Conservation (phyloP, 2,888 invertebrate genomes). For the Xiphydria camelus region DNA sequence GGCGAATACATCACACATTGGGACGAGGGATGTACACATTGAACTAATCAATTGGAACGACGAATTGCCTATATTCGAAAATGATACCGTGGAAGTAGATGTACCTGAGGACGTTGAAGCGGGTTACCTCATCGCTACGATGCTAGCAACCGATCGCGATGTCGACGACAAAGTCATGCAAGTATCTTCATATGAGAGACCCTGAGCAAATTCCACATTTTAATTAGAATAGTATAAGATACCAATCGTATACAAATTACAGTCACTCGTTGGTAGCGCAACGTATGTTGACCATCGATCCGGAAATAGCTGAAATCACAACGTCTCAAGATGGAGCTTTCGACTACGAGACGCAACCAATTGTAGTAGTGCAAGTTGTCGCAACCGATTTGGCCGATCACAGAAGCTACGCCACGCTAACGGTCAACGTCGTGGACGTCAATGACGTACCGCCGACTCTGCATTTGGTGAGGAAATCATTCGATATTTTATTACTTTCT, state of each 20-base stretch:
- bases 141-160: constrained; percentile 67
- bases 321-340: constrained; percentile 63
- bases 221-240: background rate
- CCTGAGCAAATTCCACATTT: background rate
- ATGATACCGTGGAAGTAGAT: constrained; percentile 49
- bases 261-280: constrained; percentile 64
- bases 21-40: constrained; percentile 59
- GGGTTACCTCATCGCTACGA: constrained; percentile 59
- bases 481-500: constrained; percentile 2
- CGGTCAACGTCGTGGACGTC: constrained; percentile 68
- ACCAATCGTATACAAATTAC: constrained; percentile 18
- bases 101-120: constrained; percentile 64
- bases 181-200: constrained; percentile 38
- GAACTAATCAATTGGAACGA: constrained; percentile 72
- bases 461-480: constrained; percentile 59
- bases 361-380: constrained; percentile 59
- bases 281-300: constrained; percentile 60
- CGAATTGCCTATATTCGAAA: constrained; percentile 67
- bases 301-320: constrained; percentile 62
- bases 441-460: constrained; percentile 75
- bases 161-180: constrained; percentile 65
- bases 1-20: constrained; percentile 42
- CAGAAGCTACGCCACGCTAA: constrained; percentile 61
- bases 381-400: constrained; percentile 56
- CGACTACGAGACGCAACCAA: constrained; percentile 66